These are phyloP conservation scores for Parauchenoglanis punctatus DNA, from an alignment of 2,797 vertebrate species.

Conservation along the genomic window DNA sequence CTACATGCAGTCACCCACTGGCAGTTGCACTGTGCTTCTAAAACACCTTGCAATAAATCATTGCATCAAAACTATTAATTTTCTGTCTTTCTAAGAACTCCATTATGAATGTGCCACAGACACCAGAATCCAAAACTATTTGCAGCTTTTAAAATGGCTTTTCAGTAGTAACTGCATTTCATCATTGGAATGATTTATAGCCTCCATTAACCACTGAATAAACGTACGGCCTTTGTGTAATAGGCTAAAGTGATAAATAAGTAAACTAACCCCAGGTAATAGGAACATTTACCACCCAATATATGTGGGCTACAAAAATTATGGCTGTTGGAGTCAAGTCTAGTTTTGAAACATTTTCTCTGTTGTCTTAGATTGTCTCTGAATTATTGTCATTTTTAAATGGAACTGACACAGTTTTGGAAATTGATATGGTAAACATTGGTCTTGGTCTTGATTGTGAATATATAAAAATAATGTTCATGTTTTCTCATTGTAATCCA, in stretches of 20 bases:
- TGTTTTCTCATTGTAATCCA: neutral
- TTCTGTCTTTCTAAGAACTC: conserved; percentile 40
- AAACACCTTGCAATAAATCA: conserved; percentile 56
- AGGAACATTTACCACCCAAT: conserved; percentile 29
- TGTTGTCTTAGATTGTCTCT: neutral
- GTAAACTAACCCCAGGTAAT: conserved; percentile 45
- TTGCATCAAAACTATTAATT: conserved; percentile 45
- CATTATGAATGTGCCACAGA: conserved; percentile 42
- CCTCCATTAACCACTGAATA: conserved; percentile 53
- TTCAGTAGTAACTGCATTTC: conserved; percentile 53
- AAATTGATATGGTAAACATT: neutral
- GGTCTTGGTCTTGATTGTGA: neutral
- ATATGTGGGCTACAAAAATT: neutral
- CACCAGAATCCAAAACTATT: conserved; percentile 39
- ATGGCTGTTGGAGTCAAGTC: neutral
- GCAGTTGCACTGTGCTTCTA: conserved; percentile 47
- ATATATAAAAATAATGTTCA: neutral
- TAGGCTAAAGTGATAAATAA: conserved; percentile 41
- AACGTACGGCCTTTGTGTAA: conserved; percentile 42
- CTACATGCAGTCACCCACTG: conserved; percentile 28
- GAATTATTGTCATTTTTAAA: neutral
- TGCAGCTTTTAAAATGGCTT: conserved; percentile 45
- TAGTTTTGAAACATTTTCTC: neutral
- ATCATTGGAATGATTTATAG: conserved; percentile 59
- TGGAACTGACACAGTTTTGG: neutral